phyloP scores from a whole-genome alignment of 2,113 vertebrate genomes.

The Pongo abelii region DNA sequence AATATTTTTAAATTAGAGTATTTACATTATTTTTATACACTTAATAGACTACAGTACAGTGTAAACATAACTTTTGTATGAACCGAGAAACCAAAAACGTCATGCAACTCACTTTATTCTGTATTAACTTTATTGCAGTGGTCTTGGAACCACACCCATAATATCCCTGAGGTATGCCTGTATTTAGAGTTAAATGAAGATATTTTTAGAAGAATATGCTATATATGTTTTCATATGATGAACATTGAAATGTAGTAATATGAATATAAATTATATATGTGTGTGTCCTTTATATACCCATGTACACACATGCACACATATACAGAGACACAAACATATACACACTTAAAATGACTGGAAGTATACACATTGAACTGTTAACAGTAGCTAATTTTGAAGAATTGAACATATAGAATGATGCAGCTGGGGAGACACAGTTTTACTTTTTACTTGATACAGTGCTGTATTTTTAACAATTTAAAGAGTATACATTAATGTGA shows the following conservation, averaged over 20 bases:
- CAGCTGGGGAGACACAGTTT: neutral
- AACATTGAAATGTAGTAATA: neutral
- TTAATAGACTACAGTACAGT: neutral
- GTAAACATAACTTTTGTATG: neutral
- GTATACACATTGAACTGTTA: neutral
- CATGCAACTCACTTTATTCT: neutral
- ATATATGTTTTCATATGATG: neutral
- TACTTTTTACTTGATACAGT: neutral
- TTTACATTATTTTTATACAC: neutral
- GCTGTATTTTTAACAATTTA: neutral
- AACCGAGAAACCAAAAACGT: neutral
- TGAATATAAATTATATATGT: neutral
- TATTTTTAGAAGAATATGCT: neutral
- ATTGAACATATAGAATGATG: neutral
- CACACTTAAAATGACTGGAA: neutral
- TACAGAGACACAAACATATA: neutral
- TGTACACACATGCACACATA: neutral
- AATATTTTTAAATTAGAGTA: neutral
- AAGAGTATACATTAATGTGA: neutral
- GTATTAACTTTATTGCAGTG: neutral
- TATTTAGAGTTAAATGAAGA: neutral
- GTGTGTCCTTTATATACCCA: neutral
- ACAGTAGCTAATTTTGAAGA: neutral
- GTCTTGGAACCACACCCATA: neutral
- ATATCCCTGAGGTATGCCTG: neutral